phyloP scores from a whole-genome alignment of 2,888 invertebrate genomes.

The Idaea aversata region DNA sequence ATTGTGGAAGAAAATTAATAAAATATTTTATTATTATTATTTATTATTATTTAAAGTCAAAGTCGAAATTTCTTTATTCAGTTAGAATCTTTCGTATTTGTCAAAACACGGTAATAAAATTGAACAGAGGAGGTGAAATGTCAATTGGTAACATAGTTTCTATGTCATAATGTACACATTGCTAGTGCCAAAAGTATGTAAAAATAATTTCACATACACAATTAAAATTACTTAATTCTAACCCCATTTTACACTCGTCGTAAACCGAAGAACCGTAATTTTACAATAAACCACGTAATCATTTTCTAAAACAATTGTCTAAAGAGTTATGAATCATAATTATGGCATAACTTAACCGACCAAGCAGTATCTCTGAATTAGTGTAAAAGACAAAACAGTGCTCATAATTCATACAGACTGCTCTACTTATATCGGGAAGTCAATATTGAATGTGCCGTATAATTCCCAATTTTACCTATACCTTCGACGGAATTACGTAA shows the following conservation, averaged over 20 bases:
- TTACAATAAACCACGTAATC: neutral
- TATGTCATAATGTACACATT: too few relatives aligned
- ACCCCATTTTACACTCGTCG: neutral
- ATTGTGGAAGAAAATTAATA: too few relatives aligned
- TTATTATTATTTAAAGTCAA: too few relatives aligned
- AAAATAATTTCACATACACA: neutral
- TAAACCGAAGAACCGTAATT: neutral
- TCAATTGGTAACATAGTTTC: too few relatives aligned
- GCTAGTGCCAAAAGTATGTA: neutral
- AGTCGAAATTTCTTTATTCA: too few relatives aligned
- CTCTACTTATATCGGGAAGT: constrained; percentile 45
- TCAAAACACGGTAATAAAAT: too few relatives aligned
- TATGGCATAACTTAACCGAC: neutral
- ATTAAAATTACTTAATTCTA: constrained; percentile 8
- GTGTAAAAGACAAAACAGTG: constrained; percentile 14
- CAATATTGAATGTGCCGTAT: constrained; percentile 25
- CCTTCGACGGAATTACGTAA: constrained; percentile 34
- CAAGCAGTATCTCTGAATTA: neutral
- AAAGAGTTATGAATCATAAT: neutral
- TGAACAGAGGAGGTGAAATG: too few relatives aligned
- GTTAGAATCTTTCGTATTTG: too few relatives aligned
- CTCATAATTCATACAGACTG: constrained; percentile 41
- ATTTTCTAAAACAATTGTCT: neutral
- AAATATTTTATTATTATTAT: too few relatives aligned
- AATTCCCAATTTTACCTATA: constrained; percentile 43